These are phyloP conservation scores for Brienomyrus brachyistius DNA, from an alignment of 2,113 vertebrate species.

Conservation along the genomic window DNA sequence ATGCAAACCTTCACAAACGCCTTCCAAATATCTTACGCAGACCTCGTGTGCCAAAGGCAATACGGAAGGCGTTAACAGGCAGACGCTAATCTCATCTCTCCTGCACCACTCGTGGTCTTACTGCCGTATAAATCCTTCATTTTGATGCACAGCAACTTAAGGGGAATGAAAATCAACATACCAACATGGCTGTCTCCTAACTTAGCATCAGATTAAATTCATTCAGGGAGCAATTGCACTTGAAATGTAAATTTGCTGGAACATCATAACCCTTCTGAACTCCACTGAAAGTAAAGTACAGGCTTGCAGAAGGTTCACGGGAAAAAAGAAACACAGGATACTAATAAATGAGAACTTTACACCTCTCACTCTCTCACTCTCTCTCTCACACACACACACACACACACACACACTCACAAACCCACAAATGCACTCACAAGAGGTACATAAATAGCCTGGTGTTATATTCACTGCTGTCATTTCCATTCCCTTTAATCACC, in stretches of 20 bases:
- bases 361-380: neutral
- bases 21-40: neutral
- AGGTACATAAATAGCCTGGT: neutral
- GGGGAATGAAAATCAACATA: neutral
- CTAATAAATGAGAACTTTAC: neutral
- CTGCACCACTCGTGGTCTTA: neutral
- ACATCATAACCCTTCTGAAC: neutral
- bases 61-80: neutral
- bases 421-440: neutral
- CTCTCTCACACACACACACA: neutral
- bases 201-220: slow-evolving; percentile 13
- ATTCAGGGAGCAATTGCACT: neutral
- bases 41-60: neutral
- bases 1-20: neutral
- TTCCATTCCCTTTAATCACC: neutral
- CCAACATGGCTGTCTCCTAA: neutral
- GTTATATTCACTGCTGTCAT: neutral
- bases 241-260: neutral
- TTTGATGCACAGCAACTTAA: neutral
- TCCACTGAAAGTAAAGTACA: neutral
- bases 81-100: neutral
- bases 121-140: slow-evolving; percentile 5
- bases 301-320: neutral
- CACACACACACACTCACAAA: neutral
- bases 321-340: neutral